phyloP scores from a whole-genome alignment of 2,797 vertebrate genomes.

The Gymnothorax reevesii region DNA sequence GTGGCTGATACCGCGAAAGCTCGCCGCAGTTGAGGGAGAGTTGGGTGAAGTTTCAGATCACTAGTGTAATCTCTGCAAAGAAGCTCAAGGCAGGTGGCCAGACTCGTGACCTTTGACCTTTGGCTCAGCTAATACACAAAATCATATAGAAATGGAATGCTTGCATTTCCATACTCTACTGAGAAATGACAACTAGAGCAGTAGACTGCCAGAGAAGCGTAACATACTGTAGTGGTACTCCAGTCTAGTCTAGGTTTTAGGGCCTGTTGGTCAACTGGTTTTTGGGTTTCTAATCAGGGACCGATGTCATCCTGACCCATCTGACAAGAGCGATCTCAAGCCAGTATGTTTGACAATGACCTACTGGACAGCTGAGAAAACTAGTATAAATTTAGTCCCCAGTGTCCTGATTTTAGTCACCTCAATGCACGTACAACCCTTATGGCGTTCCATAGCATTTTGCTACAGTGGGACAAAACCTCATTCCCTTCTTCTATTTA shows the following conservation, averaged over 20 bases:
- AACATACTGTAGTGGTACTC: neutral
- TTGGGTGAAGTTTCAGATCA: neutral
- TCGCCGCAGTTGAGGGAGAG: neutral
- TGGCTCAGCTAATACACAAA: neutral
- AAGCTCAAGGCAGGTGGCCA: neutral
- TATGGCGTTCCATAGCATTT: neutral
- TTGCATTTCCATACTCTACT: neutral
- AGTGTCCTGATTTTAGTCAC: too few relatives aligned
- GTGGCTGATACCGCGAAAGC: neutral
- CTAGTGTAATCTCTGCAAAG: neutral
- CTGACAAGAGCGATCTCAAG: neutral
- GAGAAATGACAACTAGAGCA: neutral
- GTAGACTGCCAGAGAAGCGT: neutral
- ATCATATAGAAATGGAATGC: neutral
- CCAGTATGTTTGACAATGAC: too few relatives aligned
- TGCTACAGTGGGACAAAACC: neutral
- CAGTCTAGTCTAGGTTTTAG: neutral
- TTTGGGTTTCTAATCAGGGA: neutral
- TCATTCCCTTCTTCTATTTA: too few relatives aligned
- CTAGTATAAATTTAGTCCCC: too few relatives aligned
- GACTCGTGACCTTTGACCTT: neutral
- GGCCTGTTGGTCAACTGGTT: too few relatives aligned
- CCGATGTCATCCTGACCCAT: neutral
- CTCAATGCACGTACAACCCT: neutral
- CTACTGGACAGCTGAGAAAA: neutral